Conservation (phyloP, 1,140 invertebrate genomes). For the Formica selysi region DNA sequence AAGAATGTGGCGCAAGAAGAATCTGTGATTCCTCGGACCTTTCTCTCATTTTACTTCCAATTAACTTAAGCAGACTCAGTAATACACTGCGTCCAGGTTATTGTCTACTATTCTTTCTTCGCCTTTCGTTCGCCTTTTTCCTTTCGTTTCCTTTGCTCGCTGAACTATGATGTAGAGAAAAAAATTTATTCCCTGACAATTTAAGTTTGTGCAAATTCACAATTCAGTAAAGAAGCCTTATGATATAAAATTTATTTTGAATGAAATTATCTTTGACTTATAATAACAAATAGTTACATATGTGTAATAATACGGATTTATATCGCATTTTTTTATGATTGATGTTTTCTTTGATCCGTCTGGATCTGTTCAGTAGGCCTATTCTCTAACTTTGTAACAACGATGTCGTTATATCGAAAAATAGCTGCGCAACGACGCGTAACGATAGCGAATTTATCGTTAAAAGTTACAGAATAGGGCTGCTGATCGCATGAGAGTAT, state of each 20-base stretch:
- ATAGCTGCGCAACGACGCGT: too few relatives aligned
- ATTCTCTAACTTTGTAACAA: too few relatives aligned
- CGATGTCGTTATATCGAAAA: too few relatives aligned
- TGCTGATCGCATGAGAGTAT: background rate
- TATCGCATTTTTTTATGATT: too few relatives aligned
- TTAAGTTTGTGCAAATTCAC: conserved; percentile 1
- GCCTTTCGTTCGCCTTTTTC: conserved; percentile 39
- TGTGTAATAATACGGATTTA: background rate
- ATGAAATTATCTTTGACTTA: background rate
- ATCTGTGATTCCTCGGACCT: conserved; percentile 65
- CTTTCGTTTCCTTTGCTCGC: conserved; percentile 10
- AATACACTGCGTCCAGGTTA: conserved; percentile 69
- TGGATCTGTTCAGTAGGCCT: background rate
- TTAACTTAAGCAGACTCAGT: conserved; percentile 76
- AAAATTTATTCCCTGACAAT: conserved; percentile 14
- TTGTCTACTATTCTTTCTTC: conserved; percentile 51
- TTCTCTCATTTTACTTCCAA: conserved; percentile 77
- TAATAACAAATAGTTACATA: background rate
- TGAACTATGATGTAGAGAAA: conserved; percentile 39
- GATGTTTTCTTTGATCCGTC: background rate
- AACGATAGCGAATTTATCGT: too few relatives aligned
- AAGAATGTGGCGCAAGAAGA: conserved; percentile 55
- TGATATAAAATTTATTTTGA: conserved; percentile 8
- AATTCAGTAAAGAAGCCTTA: background rate
- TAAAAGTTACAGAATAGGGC: too few relatives aligned